Conservation (phyloP, 2,888 invertebrate species). For the Campoletis raptor region DNA sequence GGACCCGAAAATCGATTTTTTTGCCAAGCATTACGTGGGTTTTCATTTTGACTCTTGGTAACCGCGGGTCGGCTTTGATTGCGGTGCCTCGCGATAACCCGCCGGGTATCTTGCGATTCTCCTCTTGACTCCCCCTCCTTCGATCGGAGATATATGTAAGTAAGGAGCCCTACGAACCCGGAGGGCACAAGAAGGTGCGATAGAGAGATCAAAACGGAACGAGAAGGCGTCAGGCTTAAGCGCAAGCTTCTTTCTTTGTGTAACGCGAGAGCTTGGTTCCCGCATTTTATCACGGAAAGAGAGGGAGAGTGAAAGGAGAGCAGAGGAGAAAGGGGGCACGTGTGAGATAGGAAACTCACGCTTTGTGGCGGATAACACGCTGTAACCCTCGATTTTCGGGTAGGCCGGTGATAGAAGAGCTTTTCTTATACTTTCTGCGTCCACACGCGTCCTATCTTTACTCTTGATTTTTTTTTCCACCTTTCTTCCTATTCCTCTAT, state of each 20-base stretch:
- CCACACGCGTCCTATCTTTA: constrained; percentile 19
- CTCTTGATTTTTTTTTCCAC: constrained; percentile 40
- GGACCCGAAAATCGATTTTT: constrained; percentile 22
- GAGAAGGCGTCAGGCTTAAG: constrained; percentile 46
- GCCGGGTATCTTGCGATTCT: constrained; percentile 49
- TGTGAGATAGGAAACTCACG: constrained; percentile 39
- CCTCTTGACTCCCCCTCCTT: constrained; percentile 66
- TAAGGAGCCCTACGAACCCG: constrained; percentile 53
- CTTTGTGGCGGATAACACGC: constrained; percentile 60
- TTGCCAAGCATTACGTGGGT: neutral
- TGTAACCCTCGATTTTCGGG: constrained; percentile 67
- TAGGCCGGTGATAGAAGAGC: constrained; percentile 41
- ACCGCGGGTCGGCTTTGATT: constrained; percentile 21
- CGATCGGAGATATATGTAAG: constrained; percentile 44
- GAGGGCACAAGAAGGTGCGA: constrained; percentile 31
- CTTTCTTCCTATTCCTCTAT: constrained; percentile 49
- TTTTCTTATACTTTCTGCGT: constrained; percentile 36
- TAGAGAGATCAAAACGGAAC: constrained; percentile 39
- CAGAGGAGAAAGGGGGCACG: neutral
- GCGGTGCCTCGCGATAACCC: constrained; percentile 48
- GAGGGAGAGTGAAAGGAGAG: neutral
- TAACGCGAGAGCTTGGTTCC: constrained; percentile 64
- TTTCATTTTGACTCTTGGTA: constrained; percentile 36
- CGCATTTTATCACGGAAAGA: constrained; percentile 70
- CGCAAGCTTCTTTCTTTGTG: constrained; percentile 65